Percentiles rank a stretch among this genome's conserved stretches.
phyloP scores from a whole-genome alignment of 2,797 vertebrate species.

The Eremophila alpestris region DNA sequence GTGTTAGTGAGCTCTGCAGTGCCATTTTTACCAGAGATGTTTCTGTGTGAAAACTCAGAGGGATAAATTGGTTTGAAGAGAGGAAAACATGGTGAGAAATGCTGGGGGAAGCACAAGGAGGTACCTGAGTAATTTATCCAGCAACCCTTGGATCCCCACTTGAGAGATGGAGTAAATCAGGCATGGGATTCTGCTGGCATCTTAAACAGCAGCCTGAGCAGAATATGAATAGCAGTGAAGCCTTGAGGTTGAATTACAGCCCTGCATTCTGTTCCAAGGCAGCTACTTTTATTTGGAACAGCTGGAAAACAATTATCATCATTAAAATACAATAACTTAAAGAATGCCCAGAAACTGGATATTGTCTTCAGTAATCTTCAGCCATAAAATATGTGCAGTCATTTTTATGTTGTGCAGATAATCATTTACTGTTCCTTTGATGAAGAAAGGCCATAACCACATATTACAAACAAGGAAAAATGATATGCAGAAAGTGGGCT shows the following conservation, averaged over 20 bases:
- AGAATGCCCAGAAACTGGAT: background rate
- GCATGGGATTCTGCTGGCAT: background rate
- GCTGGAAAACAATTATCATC: slow-evolving; percentile 43
- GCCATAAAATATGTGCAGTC: slow-evolving; percentile 17
- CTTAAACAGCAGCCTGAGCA: background rate
- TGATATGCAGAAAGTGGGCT: background rate
- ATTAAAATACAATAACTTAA: slow-evolving; percentile 48
- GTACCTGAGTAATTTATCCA: background rate
- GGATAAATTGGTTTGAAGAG: background rate
- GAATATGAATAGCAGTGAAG: slow-evolving; percentile 5
- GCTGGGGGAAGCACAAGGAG: background rate
- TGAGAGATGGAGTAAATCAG: slow-evolving; percentile 17
- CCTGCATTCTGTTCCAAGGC: background rate
- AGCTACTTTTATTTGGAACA: slow-evolving; percentile 34
- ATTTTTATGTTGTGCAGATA: background rate
- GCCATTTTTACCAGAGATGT: background rate
- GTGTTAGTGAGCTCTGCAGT: background rate
- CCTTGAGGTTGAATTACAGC: slow-evolving; percentile 36
- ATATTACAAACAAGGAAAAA: background rate
- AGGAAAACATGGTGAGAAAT: background rate
- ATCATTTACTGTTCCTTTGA: slow-evolving; percentile 9
- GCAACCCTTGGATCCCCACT: background rate
- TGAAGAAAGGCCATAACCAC: background rate
- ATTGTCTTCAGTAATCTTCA: slow-evolving; percentile 28
- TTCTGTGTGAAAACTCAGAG: background rate